Conservation (phyloP, 2,113 vertebrate genomes). For the Oreochromis aureus region DNA sequence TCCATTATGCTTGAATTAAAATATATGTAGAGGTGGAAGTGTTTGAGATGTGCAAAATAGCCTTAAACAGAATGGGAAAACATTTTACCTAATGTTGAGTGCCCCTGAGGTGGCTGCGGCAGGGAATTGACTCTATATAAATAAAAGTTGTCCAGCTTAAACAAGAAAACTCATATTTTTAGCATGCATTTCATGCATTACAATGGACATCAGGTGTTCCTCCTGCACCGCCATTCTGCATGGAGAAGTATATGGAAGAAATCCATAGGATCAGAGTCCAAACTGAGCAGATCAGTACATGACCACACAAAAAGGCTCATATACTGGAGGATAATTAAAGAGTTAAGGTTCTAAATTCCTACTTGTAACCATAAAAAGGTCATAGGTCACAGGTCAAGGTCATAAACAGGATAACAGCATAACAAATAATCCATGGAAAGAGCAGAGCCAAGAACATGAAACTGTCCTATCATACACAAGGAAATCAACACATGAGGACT, state of each 20-base stretch:
- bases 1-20: not conserved
- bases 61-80: not conserved
- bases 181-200: not conserved
- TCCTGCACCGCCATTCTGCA: not conserved
- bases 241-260: not conserved
- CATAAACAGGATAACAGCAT: not conserved
- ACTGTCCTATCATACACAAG: not conserved
- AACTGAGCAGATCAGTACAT: not conserved
- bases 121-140: not conserved
- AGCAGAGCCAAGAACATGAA: not conserved
- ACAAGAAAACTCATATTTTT: not conserved
- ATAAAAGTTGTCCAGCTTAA: not conserved
- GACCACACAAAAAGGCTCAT: not conserved
- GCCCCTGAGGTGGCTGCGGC: not conserved
- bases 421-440: not conserved
- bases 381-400: not conserved
- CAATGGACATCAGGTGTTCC: not conserved
- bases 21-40: not conserved
- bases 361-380: not conserved
- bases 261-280: not conserved
- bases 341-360: too few relatives aligned
- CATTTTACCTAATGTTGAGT: not conserved
- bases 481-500: not conserved
- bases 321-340: not conserved
- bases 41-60: not conserved